These are phyloP conservation scores for Formica aserva DNA, from an alignment of 2,888 invertebrate genomes.

Conservation along the genomic window DNA sequence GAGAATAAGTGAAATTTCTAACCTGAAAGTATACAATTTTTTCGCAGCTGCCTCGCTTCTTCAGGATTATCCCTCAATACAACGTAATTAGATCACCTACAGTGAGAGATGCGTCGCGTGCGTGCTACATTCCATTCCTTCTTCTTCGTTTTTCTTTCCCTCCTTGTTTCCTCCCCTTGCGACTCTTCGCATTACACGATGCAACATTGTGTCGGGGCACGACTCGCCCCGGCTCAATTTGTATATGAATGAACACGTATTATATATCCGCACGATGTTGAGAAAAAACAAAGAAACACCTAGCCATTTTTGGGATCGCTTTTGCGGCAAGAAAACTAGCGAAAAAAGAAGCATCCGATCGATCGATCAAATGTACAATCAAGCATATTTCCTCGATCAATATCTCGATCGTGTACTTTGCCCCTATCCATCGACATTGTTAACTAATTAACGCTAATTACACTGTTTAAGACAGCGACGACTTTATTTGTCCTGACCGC, in stretches of 20 bases:
- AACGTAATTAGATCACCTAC: slow-evolving; percentile 67
- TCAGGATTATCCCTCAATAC: slow-evolving; percentile 52
- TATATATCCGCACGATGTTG: slow-evolving; percentile 29
- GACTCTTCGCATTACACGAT: slow-evolving; percentile 2
- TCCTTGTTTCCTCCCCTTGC: slow-evolving; percentile 8
- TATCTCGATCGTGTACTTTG: slow-evolving; percentile 32
- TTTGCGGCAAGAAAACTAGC: slow-evolving; percentile 41
- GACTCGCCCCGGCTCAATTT: slow-evolving; percentile 44
- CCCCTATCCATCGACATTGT: slow-evolving; percentile 11
- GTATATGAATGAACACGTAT: slow-evolving; percentile 50
- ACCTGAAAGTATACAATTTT: neutral
- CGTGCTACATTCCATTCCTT: slow-evolving; percentile 25
- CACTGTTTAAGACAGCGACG: slow-evolving; percentile 50
- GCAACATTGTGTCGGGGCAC: neutral
- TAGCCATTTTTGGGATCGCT: slow-evolving; percentile 22
- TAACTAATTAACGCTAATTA: slow-evolving; percentile 67
- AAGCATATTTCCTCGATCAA: slow-evolving; percentile 41
- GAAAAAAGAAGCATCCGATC: slow-evolving; percentile 53
- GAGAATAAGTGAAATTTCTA: slow-evolving; percentile 18
- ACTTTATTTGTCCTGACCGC: slow-evolving; percentile 48
- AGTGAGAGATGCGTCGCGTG: slow-evolving; percentile 55
- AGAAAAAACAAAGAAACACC: slow-evolving; percentile 32
- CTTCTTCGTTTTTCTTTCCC: slow-evolving; percentile 15
- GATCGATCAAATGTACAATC: slow-evolving; percentile 69
- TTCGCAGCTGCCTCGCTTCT: slow-evolving; percentile 12